These are phyloP conservation scores for Troglohyphantes excavatus DNA, from an alignment of 2,888 invertebrate species.

Conservation along the genomic window DNA sequence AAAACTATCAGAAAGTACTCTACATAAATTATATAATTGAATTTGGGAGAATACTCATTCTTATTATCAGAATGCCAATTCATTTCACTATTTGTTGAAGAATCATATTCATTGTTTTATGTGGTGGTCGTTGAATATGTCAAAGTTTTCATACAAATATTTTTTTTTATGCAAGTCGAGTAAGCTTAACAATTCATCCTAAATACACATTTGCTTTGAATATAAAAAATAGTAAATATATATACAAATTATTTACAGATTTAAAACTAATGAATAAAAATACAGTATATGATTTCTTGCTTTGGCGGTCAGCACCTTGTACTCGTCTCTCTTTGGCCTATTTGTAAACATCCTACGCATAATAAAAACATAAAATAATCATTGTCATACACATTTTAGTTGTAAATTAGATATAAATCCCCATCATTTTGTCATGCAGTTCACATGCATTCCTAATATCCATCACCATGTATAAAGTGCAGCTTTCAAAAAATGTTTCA, in stretches of 20 bases:
- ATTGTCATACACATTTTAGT: not conserved
- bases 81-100: no score
- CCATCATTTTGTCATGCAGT: no score
- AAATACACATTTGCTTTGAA: not conserved
- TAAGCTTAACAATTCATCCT: not conserved
- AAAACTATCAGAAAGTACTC: no score
- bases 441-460: no score
- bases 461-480: not conserved
- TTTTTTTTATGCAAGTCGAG: constrained; percentile 13
- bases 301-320: constrained; percentile 59
- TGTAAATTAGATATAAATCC: no score
- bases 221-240: not conserved
- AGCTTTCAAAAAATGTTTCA: not conserved
- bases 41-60: no score
- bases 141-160: not conserved
- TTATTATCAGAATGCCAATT: no score
- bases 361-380: constrained; percentile 33
- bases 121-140: not conserved
- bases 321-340: constrained; percentile 47
- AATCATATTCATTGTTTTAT: not conserved
- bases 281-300: not conserved
- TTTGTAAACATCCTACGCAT: constrained; percentile 45
- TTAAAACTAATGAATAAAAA: not conserved
- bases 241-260: not conserved
- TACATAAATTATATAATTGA: no score